A percentile compares a stretch with the other conserved stretches of the same genome.
Evolutionary conservation across 2,797 vertebrate species (phyloP).

Genomic region (Danio tinwini): DNA sequence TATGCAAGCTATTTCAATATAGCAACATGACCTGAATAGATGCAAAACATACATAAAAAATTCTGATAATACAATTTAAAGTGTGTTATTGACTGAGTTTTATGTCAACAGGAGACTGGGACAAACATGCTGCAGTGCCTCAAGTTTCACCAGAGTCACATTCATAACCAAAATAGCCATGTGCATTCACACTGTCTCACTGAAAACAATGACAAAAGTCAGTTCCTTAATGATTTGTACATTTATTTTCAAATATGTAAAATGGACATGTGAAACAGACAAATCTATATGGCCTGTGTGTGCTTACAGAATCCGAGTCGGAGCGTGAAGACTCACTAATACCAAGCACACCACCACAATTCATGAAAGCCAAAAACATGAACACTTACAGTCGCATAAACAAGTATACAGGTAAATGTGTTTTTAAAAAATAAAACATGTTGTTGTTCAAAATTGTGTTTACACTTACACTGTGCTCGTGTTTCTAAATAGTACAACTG

Average conservation of each 20-base stretch:
- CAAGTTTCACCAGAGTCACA: constrained; percentile 59
- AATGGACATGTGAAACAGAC: neutral
- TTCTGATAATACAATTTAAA: neutral
- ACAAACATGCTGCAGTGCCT: constrained; percentile 62
- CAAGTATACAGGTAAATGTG: constrained; percentile 53
- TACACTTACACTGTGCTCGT: neutral
- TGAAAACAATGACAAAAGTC: constrained; percentile 50
- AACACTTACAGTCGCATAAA: constrained; percentile 41
- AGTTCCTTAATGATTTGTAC: neutral
- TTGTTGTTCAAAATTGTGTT: neutral
- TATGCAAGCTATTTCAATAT: neutral
- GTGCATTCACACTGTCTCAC: constrained; percentile 49
- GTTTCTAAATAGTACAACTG: constrained; percentile 31
- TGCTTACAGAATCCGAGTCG: constrained; percentile 49
- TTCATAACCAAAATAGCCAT: constrained; percentile 52
- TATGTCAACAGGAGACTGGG: constrained; percentile 55
- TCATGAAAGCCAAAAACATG: constrained; percentile 56
- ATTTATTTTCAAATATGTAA: neutral
- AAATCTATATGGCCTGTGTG: neutral
- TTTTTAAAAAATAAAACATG: constrained; percentile 11
- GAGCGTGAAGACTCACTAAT: constrained; percentile 51
- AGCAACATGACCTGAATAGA: neutral
- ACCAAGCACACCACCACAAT: constrained; percentile 37
- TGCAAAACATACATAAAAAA: neutral
- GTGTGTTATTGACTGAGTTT: neutral